These are phyloP conservation scores for Panopea generosa DNA, from an alignment of 2,888 invertebrate species.

Conservation along the genomic window DNA sequence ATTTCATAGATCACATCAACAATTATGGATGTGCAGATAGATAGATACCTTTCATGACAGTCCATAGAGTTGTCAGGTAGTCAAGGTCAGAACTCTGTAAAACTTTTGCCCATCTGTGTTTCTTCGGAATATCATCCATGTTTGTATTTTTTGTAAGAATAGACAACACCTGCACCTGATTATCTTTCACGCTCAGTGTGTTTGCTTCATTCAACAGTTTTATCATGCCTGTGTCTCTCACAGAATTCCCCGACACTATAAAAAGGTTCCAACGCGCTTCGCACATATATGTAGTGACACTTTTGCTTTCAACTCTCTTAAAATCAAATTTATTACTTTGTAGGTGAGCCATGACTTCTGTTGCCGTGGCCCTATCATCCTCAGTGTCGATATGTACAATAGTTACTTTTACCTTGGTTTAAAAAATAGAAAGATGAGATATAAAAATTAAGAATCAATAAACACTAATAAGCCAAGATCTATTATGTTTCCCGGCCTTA, in stretches of 20 bases:
- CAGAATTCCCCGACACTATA: constrained; percentile 26
- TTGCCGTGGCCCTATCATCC: constrained; percentile 8
- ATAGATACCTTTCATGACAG: constrained; percentile 34
- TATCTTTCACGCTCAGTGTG: constrained; percentile 13
- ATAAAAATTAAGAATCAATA: too few relatives aligned
- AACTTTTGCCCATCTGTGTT: constrained; percentile 29
- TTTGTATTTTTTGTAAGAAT: constrained; percentile 29
- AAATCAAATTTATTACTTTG: constrained; percentile 22
- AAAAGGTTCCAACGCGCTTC: constrained; percentile 51
- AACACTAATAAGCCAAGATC: too few relatives aligned
- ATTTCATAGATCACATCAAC: too few relatives aligned
- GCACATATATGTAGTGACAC: too few relatives aligned
- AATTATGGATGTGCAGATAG: too few relatives aligned
- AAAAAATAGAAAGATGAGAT: too few relatives aligned
- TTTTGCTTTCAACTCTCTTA: too few relatives aligned
- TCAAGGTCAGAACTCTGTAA: constrained; percentile 29
- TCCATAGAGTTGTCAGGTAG: constrained; percentile 37
- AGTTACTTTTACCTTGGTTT: too few relatives aligned
- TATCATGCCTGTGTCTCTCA: constrained; percentile 8
- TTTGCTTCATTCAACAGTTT: constrained; percentile 25
- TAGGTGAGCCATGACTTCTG: constrained; percentile 11
- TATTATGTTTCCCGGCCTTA: too few relatives aligned
- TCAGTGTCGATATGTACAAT: constrained; percentile 17
- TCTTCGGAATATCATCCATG: constrained; percentile 32
- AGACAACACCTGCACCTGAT: constrained; percentile 46